Evolutionary conservation across 2,113 vertebrate genomes (phyloP).

Genomic region (Gallinago paraguaiae): DNA sequence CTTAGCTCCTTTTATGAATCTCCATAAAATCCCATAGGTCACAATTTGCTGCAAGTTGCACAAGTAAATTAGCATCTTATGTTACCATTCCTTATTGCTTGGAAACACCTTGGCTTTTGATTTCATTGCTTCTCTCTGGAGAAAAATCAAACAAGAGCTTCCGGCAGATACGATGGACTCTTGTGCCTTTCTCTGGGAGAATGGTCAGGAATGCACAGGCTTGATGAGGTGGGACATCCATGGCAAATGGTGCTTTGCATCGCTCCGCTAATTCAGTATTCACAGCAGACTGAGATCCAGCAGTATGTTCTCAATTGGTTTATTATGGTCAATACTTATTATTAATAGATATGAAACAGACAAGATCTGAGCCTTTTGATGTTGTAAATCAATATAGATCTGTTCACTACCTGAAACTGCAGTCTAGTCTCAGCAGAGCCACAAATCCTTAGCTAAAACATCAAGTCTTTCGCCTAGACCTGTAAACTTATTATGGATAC

Average conservation of each 20-base stretch:
- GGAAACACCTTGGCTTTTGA: not conserved
- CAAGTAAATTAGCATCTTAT: not conserved
- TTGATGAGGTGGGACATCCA: not conserved
- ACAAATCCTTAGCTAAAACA: constrained; percentile 26
- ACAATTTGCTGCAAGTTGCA: not conserved
- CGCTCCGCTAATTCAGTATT: not conserved
- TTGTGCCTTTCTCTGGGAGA: not conserved
- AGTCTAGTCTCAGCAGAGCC: not conserved
- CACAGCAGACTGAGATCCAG: not conserved
- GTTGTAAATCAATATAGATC: not conserved
- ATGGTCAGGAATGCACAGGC: not conserved
- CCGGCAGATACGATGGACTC: not conserved
- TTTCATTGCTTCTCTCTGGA: not conserved
- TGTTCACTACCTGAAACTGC: not conserved
- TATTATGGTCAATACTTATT: constrained; percentile 51
- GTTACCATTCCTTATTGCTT: not conserved
- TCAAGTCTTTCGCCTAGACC: not conserved
- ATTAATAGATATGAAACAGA: constrained; percentile 52
- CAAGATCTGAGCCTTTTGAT: constrained; percentile 26
- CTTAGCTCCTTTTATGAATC: not conserved
- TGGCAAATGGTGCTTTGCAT: not conserved
- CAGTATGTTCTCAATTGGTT: not conserved
- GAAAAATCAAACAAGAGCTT: not conserved
- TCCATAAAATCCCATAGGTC: not conserved
- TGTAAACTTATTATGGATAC: not conserved